Evolutionary conservation across 1,140 invertebrate genomes (phyloP), one percentile per base, ranked within the genome.

Genomic region (Eumaeus atala): DNA sequence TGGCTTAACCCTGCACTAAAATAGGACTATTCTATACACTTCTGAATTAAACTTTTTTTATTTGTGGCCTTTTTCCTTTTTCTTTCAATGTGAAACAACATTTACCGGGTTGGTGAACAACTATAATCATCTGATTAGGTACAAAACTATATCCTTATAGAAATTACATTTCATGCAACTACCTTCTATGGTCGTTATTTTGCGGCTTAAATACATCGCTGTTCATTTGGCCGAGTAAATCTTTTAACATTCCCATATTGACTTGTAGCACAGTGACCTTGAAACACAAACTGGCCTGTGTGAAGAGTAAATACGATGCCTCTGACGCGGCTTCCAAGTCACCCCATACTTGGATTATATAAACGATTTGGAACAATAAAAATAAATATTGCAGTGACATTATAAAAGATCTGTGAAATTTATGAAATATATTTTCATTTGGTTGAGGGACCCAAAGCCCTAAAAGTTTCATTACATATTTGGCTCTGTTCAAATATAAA

Each of bases 241-340:
- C 59, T 52, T 61, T 69, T 5, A 81, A 35, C 21, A 63, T 61
- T 9, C 51, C 54, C n/a, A 72, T 62, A 48, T 83, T 84, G 0
- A 70, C 12, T 14, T 76, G 79, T 54, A 84, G 67, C 35, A 81
- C 69, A 0, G 79, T 77, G 7, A 87, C 60, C 71, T 87, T 87
- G 10, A 82, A 77, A 56, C 81, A 84, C 18, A 87, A 64, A 56
- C 77, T 81, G 4, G 81, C 78, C 36, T 87, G 81, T 0, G 84
- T 84, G 54, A 87, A 81, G 9, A 84, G 58, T 44, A 84, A 51
- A 16, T 84, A 87, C 0, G 70, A 78, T 4, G 80, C 72, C 33
- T 87, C 71, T 0, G 78, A 79, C 2, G 84, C 70, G 0, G 76
- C 78, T 12, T 82, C 80, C 12, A 84, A 58, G 36, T 87, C 81